phyloP scores from a whole-genome alignment of 2,113 vertebrate genomes.

The Oncorhynchus tshawytscha region DNA sequence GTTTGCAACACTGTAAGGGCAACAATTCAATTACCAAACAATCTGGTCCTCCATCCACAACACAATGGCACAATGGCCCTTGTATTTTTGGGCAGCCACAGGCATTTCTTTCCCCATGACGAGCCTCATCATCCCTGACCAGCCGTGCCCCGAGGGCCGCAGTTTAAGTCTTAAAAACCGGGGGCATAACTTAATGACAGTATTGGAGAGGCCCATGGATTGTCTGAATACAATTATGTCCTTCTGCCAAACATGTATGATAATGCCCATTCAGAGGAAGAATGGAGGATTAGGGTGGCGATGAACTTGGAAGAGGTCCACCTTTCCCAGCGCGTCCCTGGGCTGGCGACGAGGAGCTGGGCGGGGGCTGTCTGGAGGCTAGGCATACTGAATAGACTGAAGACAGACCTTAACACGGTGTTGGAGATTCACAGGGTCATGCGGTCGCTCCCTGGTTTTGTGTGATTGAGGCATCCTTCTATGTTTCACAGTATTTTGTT shows the following conservation, averaged over 20 bases:
- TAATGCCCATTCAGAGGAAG: slow-evolving; percentile 65
- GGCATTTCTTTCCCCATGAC: slow-evolving; percentile 25
- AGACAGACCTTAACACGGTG: not conserved
- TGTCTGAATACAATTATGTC: slow-evolving; percentile 56
- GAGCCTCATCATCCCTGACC: slow-evolving; percentile 30
- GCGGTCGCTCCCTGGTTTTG: not conserved
- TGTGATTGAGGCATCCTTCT: not conserved
- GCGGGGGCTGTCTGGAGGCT: not conserved
- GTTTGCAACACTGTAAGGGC: slow-evolving; percentile 30
- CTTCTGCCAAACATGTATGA: slow-evolving; percentile 65
- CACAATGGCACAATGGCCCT: slow-evolving; percentile 8
- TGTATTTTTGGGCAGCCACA: slow-evolving; percentile 4
- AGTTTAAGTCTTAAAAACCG: slow-evolving; percentile 40
- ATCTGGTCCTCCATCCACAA: not conserved
- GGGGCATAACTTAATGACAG: slow-evolving; percentile 51
- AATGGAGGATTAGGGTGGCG: slow-evolving; percentile 64
- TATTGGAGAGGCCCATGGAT: slow-evolving; percentile 53
- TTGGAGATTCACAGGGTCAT: not conserved
- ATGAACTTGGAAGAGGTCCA: slow-evolving; percentile 61
- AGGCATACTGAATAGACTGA: not conserved
- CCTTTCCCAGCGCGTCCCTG: not conserved
- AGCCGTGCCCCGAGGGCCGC: slow-evolving; percentile 20
- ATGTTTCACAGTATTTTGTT: not conserved
- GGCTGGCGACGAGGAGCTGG: not conserved
- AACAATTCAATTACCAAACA: slow-evolving; percentile 52